Evolutionary conservation across 2,888 invertebrate genomes (phyloP), one percentile per base, ranked within the genome.

Genomic region (Dynastes tityus): DNA sequence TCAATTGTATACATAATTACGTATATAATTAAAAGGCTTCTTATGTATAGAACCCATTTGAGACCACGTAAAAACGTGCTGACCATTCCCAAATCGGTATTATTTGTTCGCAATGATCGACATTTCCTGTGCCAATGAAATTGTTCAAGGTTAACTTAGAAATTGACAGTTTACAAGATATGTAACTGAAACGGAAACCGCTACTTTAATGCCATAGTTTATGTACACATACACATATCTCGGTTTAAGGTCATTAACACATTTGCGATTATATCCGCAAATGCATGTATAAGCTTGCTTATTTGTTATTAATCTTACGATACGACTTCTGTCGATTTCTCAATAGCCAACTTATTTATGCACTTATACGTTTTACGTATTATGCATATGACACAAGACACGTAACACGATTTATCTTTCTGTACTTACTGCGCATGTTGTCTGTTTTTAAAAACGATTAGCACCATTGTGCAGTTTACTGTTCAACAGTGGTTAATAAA

Each of bases 71-170:
- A 13, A 58, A 63, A 61, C 61, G 63, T 61, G 45, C 27, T 58
- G 61, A 49, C 40, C 73, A 61, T 74, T 63, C 61, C 73, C 61
- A 45, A 61, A 74, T 45, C 61, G 73, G 71, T 37, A 71, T 74
- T 74, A 74, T 74, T 74, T 74, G 49, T 74, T 61, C 40, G 45
- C 45, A 74, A 63, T 74, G 73, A 74, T 74, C 61, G 73, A 74
- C 63, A 61, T 74, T 74, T 74, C 73, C 73, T 74, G 73, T 74
- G 73, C 61, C 73, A 74, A 74, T 61, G 73, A 61, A 74, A 61
- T 74, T 49, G 61, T 74, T 74, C 73, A 74, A 74, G 73, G 73
- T 74, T 74, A 74, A 5, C 45, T 61, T 22, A 27, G 61, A 40
- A 74, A 61, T 74, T 74, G 73, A 61, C 49, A 74, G 45, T 74